Base-by-base conservation (phyloP, 2,888 invertebrate species). In the Hoplodrina ambigua region DNA sequence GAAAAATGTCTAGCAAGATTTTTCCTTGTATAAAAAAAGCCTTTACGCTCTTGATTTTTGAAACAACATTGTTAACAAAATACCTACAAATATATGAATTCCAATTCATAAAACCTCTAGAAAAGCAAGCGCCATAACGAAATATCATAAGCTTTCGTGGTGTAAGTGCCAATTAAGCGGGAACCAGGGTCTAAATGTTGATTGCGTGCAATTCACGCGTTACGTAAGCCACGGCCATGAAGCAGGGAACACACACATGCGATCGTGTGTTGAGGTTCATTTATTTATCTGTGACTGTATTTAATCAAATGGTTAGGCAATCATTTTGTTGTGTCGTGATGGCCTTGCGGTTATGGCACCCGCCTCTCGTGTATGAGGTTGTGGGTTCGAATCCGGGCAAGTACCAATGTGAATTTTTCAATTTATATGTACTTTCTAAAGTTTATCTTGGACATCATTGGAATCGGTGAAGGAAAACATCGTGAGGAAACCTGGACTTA, bases 151-250 rank as follows among this genome's bases (percentile, higher is more conserved):
- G 78, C 78, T 61, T 66, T 70, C 70, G 68, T 56, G 62, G 62
- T 72, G 70, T 80, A 83, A 85, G 83, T 77, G 72, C 75, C 83
- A 84, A 84, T 84, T 84, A 85, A 71, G 69, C 72, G 55, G 54
- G 62, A 81, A 80, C 69, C 66, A 60, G 69, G 74, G 60, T 73
- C 76, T 78, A 80, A 83, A 81, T 83, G 81, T 78, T 85, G 83
- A 84, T 84, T 85, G 83, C 85, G 81, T 85, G 85, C 76, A 73
- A 73, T 78, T 69, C 73, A 67, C 66, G 76, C 74, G 78, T 82
- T 76, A 70, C 37, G 11, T 20, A 64, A 57, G 66, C 57, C 58
- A 63, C 50, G 56, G n/a, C 44, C 7, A 50, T 69, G 64, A n/a
- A 61, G 76, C 58, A 55, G 49, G 30, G 44, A 30, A 30, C 61